Base-by-base conservation (phyloP, 2,888 invertebrate genomes). In the Entomobrya proxima region DNA sequence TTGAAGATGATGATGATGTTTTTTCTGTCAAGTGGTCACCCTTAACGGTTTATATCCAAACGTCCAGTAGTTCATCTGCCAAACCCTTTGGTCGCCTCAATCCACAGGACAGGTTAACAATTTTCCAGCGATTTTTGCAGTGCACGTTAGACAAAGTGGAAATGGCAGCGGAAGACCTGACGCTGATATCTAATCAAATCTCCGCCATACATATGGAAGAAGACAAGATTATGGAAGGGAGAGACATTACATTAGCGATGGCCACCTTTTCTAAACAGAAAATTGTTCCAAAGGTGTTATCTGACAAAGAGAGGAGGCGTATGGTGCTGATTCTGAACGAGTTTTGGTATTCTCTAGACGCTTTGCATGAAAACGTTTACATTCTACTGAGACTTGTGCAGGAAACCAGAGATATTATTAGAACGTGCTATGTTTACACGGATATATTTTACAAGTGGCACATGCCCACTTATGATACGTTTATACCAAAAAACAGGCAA, bases 401-500 rank as follows among this genome's bases (percentile, higher is more conserved):
- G 30, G 88, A 88, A 72, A 87, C 86, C 2, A 61, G 87, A 47
- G 87, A 87, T 72, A 86, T 87, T 35, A 82, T 88, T 32, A 64
- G 87, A 40, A 86, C 85, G 7, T 88, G 87, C 47, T 88, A 88
- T 72, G 86, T 87, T 3, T 88, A 88, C 76, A 69, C 79, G 18
- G 86, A 87, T 21, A 72, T 72, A n/a, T 88, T 88, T 78, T 88
- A 88, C 76, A 88, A 88, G 40, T 86, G 81, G 82, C 37, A 77
- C 11, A 76, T 88, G 82, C 88, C 88, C 21, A 75, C 67, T 30
- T 88, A 87, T 58, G 87, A 88, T 69, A 24, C 32, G 4, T 86
- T 85, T 52, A 77, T 86, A 15, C 76, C 76, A 32, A 80, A 24
- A 37, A 32, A 30, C 11, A 9, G 52, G 50, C 40, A 18, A 15